Percentiles rank a stretch among this genome's conserved stretches.
Evolutionary conservation across 2,797 vertebrate species (phyloP).

Genomic region (Myotis myotis): DNA sequence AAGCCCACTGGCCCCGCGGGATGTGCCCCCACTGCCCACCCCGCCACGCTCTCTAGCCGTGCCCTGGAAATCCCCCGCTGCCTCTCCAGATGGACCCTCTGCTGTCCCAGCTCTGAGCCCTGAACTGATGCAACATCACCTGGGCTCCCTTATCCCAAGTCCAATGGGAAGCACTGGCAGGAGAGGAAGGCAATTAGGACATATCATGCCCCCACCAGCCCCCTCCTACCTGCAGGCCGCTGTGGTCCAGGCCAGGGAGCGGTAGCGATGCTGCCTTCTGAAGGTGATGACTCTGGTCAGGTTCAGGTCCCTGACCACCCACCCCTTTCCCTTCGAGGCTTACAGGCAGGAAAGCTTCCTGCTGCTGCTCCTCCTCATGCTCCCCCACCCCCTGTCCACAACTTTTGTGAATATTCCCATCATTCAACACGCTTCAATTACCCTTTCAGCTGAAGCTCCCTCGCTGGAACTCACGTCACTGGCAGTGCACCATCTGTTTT

Average conservation of each 20-base stretch:
- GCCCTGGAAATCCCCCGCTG: not conserved
- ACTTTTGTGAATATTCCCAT: not conserved
- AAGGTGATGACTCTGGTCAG: not conserved
- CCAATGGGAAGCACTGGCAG: not conserved
- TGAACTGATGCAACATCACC: not conserved
- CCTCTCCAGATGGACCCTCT: not conserved
- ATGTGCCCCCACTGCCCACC: not conserved
- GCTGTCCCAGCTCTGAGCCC: not conserved
- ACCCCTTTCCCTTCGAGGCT: not conserved
- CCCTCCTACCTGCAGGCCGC: not conserved
- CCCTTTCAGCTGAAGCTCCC: not conserved
- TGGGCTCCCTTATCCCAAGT: not conserved
- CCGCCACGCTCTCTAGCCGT: accelerated
- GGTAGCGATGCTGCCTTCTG: not conserved
- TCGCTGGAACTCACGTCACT: not conserved
- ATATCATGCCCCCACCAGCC: not conserved
- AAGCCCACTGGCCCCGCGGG: not conserved
- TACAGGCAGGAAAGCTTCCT: not conserved
- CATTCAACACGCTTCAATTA: not conserved
- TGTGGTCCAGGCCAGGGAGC: not conserved
- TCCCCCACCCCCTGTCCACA: not conserved
- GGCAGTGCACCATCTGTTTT: not conserved
- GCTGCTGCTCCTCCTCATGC: not conserved
- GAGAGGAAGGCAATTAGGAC: not conserved
- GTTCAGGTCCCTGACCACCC: not conserved